phyloP scores from a whole-genome alignment of 1,140 invertebrate species.

The Dendrolimus punctatus region DNA sequence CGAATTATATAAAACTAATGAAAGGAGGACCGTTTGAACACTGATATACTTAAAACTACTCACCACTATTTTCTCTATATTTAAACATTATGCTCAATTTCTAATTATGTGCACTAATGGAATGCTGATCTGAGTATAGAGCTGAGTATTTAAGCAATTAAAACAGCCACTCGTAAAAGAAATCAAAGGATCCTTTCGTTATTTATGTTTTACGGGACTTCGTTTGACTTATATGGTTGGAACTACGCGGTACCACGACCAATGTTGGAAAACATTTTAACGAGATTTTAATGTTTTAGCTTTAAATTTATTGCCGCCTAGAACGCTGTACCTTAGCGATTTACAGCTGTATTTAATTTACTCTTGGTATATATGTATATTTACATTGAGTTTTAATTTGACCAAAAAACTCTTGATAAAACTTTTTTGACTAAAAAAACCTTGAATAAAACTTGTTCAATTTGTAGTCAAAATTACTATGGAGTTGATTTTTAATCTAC shows the following conservation, averaged over 20 bases:
- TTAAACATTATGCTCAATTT: no score
- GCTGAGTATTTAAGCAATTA: no score
- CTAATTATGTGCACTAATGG: no score
- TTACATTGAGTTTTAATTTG: background rate
- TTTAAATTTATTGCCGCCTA: constrained; percentile 52
- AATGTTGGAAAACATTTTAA: constrained; percentile 47
- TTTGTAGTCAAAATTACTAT: constrained; percentile 1
- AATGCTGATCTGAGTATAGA: no score
- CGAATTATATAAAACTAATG: no score
- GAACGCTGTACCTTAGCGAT: constrained; percentile 26
- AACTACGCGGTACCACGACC: constrained; percentile 29
- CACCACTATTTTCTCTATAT: no score
- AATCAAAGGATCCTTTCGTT: background rate
- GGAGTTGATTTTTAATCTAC: background rate
- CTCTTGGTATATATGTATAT: background rate
- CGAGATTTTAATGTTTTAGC: constrained; percentile 58
- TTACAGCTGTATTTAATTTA: constrained; percentile 38
- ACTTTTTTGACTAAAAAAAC: background rate
- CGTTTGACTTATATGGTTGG: constrained; percentile 14
- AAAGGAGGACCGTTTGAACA: no score
- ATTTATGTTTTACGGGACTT: constrained; percentile 8
- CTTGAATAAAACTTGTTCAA: constrained; percentile 1
- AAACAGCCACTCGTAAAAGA: no score
- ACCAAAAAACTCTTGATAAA: background rate
- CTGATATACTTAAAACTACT: no score